Conservation (phyloP, 2,888 invertebrate genomes). For the Melipona bicolor region DNA sequence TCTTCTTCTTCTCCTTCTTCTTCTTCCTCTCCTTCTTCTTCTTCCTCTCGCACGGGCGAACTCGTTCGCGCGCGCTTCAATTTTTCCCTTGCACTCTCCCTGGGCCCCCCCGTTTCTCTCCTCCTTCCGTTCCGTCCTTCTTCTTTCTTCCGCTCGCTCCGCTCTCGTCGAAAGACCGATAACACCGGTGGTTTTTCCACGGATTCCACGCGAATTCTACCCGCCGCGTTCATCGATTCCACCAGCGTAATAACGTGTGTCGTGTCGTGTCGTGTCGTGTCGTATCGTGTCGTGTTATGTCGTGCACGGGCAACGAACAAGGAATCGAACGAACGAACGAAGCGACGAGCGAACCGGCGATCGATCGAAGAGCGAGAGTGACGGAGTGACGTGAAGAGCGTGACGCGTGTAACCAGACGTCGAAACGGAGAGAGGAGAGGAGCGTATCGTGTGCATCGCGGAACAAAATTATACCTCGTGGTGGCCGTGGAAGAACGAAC, state of each 20-base stretch:
- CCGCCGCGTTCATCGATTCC: not conserved
- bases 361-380: constrained; percentile 18
- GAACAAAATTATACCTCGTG: not conserved
- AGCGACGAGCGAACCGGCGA: not conserved
- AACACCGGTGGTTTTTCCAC: not conserved
- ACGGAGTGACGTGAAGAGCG: not conserved
- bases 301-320: not conserved
- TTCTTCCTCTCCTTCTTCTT: not conserved
- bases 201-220: not conserved
- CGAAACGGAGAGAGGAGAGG: not conserved
- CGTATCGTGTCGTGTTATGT: too few species aligned
- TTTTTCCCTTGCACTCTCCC: constrained; percentile 12
- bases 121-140: constrained; percentile 5
- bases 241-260: too few species aligned
- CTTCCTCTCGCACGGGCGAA: not conserved
- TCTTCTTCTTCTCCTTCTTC: too few species aligned
- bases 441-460: constrained; percentile 7
- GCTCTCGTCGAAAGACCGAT: not conserved
- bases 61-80: constrained; percentile 21
- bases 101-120: constrained; percentile 4
- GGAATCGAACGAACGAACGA: not conserved
- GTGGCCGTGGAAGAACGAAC: constrained; percentile 2
- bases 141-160: not conserved
- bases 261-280: not conserved
- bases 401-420: not conserved